Base-by-base conservation (phyloP, 2,888 invertebrate species). In the Criorhina ranunculi region DNA sequence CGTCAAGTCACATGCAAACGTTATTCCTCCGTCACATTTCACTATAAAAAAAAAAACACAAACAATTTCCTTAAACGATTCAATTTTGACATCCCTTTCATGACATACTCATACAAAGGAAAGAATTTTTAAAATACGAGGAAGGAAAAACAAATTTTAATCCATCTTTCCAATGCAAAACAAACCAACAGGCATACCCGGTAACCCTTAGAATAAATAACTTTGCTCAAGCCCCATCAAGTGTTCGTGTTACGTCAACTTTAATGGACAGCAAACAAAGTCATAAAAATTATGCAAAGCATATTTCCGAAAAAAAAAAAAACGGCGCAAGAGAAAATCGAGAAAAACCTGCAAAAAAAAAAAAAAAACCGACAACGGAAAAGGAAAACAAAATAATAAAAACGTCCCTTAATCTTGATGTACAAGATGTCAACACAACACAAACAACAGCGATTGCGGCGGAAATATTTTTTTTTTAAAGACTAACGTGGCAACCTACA, bases 251-350 rank as follows among this genome's bases (percentile, higher is more conserved):
- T 62, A 70, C 70, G 62, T 78, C 77, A 78, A 70, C 69, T 78
- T 78, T 78, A 78, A 78, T 78, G 60, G 77, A 69, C 77, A 78
- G 70, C 77, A 78, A 78, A 78, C 77, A 78, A 78, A 78, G 77
- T 78, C 62, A 70, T 78, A 78, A 78, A 70, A 78, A 78, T 78
- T 78, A 78, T 78, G 77, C 69, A 78, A 78, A 78, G 37, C 77
- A 78, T 78, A 78, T 78, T 78, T 62, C 66, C 53, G 42, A 29
- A 37, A 17, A 15, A 24, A 8, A 40, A 12, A 5, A 17, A 40
- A 31, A 40, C 2, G 8, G 5, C 17, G 24, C 2, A 53, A 46
- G 9, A 35, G 33, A 44, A 31, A 46, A 24, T 9, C 5, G 19
- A 42, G 29, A 42, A 53, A 42, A 44, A 64, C n/a, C 33, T 42